Conservation (phyloP, 37 sponge, comb jelly and placozoan species). For the Halichondria panicea region DNA sequence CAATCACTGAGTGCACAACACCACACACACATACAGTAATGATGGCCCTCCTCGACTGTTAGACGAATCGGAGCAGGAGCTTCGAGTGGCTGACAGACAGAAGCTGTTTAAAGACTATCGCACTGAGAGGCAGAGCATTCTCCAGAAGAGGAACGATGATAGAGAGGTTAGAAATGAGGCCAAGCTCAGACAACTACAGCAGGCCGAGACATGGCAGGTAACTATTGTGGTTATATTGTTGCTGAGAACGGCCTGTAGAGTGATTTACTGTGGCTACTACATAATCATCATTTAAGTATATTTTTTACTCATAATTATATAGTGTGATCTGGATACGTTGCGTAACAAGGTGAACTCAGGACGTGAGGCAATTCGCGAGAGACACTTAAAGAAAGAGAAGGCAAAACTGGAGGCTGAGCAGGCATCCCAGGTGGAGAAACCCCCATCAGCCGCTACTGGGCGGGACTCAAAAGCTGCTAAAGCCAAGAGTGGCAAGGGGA, state of each 20-base stretch:
- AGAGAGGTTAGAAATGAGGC: constrained; percentile 40
- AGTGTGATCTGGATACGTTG: constrained; percentile 41
- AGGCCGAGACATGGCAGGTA: constrained; percentile 72
- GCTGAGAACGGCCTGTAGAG: background rate
- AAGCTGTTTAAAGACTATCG: constrained; percentile 33
- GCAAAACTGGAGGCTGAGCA: constrained; percentile 23
- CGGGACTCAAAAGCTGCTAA: constrained; percentile 40
- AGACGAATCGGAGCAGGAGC: constrained; percentile 30
- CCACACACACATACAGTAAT: background rate
- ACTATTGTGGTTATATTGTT: background rate
- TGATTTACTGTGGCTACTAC: background rate
- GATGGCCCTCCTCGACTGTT: constrained; percentile 18
- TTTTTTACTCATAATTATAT: background rate
- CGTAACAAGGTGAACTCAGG: constrained; percentile 26
- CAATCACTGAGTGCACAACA: background rate
- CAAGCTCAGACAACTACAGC: constrained; percentile 44
- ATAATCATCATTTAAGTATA: background rate
- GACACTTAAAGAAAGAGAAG: constrained; percentile 22
- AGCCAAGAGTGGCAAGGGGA: constrained; percentile 23
- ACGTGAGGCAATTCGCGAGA: constrained; percentile 47
- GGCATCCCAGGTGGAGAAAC: constrained; percentile 7
- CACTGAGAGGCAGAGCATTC: constrained; percentile 16
- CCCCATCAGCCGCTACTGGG: constrained; percentile 12
- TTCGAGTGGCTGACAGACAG: constrained; percentile 25
- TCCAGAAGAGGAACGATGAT: constrained; percentile 48